These are phyloP conservation scores for Blastobasis adustella DNA, from an alignment of 2,888 invertebrate genomes.

Conservation along the genomic window DNA sequence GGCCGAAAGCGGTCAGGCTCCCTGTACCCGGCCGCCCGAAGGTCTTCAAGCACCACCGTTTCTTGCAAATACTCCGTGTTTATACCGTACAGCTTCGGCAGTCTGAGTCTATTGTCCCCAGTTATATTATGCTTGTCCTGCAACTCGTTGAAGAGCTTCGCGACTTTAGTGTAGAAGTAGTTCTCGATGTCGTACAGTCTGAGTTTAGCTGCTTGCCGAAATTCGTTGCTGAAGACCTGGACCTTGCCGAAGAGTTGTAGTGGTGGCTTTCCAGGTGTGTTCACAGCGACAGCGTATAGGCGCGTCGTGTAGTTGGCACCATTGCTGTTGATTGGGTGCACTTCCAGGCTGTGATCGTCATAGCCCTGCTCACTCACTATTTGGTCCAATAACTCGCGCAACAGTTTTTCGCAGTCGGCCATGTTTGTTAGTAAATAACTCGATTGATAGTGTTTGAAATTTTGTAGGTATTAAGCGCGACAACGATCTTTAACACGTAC, in stretches of 20 bases:
- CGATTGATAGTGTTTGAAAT: too few species aligned
- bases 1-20: slow-evolving; percentile 35
- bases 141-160: slow-evolving; percentile 25
- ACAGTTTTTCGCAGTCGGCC: neutral
- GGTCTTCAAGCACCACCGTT: slow-evolving; percentile 44
- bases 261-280: slow-evolving; percentile 3
- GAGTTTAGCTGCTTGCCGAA: slow-evolving; percentile 22
- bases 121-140: slow-evolving; percentile 29
- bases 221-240: slow-evolving; percentile 29
- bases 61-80: slow-evolving; percentile 26
- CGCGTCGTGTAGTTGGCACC: slow-evolving; percentile 35
- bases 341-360: neutral
- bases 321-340: slow-evolving; percentile 19
- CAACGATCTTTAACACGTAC: too few species aligned
- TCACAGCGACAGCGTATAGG: slow-evolving; percentile 20
- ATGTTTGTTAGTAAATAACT: neutral
- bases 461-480: too few species aligned
- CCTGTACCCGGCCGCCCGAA: slow-evolving; percentile 32
- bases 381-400: neutral
- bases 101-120: slow-evolving; percentile 25
- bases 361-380: neutral
- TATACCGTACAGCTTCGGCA: slow-evolving; percentile 38
- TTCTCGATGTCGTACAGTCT: slow-evolving; percentile 34
- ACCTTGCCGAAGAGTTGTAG: slow-evolving; percentile 41
- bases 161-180: slow-evolving; percentile 33